Percentiles rank a stretch among this genome's conserved stretches.
phyloP scores from a whole-genome alignment of 2,888 invertebrate species.

The Lamproptera curius region DNA sequence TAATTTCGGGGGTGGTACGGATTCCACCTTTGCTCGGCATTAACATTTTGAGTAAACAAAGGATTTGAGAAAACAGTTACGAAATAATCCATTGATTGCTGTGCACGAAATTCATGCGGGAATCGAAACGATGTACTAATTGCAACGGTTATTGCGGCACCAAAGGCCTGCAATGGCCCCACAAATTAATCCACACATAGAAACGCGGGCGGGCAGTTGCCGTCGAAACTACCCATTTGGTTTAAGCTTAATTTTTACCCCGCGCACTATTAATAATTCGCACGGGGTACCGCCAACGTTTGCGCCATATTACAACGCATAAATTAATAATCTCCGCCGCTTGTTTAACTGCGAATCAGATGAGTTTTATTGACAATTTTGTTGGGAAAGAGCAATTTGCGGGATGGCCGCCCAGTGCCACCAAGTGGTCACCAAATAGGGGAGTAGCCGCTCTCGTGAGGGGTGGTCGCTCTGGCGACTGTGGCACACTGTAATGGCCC shows the following conservation, averaged over 20 bases:
- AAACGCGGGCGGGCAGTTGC: slow-evolving; percentile 57
- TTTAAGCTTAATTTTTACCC: slow-evolving; percentile 78
- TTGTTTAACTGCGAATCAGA: slow-evolving; percentile 78
- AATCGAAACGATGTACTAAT: slow-evolving; percentile 14
- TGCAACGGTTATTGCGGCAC: slow-evolving; percentile 33
- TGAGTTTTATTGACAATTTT: slow-evolving; percentile 79
- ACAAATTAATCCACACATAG: slow-evolving; percentile 58
- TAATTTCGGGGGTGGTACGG: slow-evolving; percentile 63
- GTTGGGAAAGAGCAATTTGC: slow-evolving; percentile 77
- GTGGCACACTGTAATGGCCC: no score
- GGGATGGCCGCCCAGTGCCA: slow-evolving; percentile 69
- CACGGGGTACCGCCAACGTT: slow-evolving; percentile 72
- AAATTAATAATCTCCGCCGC: slow-evolving; percentile 77
- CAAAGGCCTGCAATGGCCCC: slow-evolving; percentile 43
- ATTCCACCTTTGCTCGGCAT: slow-evolving; percentile 38
- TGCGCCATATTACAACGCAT: slow-evolving; percentile 77
- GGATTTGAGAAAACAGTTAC: no score
- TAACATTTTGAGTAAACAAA: slow-evolving; percentile 9
- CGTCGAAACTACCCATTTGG: slow-evolving; percentile 73
- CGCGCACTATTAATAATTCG: slow-evolving; percentile 77
- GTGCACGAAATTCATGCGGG: neutral
- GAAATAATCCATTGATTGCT: no score
- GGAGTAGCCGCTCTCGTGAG: slow-evolving; percentile 42
- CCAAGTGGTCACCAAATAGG: slow-evolving; percentile 73
- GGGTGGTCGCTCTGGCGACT: slow-evolving; percentile 26